A percentile compares a stretch with the other conserved stretches of the same genome.
phyloP scores from a whole-genome alignment of 1,140 invertebrate genomes.

The Pseudomyrmex concolor region DNA sequence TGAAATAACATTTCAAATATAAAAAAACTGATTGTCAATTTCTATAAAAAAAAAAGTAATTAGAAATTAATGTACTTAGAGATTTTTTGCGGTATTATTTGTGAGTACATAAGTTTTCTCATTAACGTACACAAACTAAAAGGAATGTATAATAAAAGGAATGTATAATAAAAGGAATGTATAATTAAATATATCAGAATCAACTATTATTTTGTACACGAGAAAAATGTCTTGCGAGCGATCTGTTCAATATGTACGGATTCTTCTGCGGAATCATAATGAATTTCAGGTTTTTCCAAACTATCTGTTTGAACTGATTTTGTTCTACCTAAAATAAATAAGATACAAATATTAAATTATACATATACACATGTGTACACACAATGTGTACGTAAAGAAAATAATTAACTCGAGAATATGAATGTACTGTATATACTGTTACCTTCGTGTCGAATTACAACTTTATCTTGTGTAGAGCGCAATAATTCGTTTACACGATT shows the following conservation, averaged over 20 bases:
- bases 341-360: slow-evolving; percentile 14
- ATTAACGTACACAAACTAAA: neutral
- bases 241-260: slow-evolving; percentile 52
- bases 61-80: slow-evolving; percentile 29
- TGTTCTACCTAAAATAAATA: slow-evolving; percentile 38
- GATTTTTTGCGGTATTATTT: neutral
- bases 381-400: too few species aligned
- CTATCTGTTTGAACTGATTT: slow-evolving; percentile 22
- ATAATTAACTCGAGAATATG: neutral
- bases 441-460: slow-evolving; percentile 63
- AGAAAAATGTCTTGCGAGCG: slow-evolving; percentile 46
- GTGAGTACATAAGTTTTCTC: neutral
- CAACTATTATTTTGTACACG: neutral
- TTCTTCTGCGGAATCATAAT: slow-evolving; percentile 49
- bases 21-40: neutral
- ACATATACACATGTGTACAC: neutral
- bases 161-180: neutral
- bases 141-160: neutral
- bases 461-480: slow-evolving; percentile 41
- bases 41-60: slow-evolving; percentile 16
- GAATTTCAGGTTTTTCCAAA: slow-evolving; percentile 33
- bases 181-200: neutral
- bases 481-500: slow-evolving; percentile 41
- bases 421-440: neutral
- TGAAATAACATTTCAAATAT: slow-evolving; percentile 9